These are phyloP conservation scores for Steinernema carpocapsae DNA, from an alignment of 2,888 invertebrate genomes.

Conservation along the genomic window DNA sequence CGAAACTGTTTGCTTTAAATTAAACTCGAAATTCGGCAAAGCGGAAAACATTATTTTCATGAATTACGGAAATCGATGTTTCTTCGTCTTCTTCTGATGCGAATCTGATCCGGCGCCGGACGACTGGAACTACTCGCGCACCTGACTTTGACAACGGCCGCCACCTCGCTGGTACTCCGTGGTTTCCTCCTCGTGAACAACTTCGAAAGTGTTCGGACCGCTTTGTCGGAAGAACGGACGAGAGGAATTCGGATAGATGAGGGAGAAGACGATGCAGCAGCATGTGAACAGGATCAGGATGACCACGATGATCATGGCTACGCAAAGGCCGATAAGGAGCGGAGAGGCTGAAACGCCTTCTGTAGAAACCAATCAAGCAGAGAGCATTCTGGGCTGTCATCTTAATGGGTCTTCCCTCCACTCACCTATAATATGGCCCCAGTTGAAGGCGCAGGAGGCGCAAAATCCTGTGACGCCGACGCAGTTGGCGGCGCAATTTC, in stretches of 20 bases:
- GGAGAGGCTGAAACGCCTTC: not conserved
- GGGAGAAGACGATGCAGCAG: slow-evolving; percentile 11
- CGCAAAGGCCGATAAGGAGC: slow-evolving; percentile 1
- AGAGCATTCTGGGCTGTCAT: not conserved
- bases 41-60: slow-evolving; percentile 26
- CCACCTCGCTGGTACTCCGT: slow-evolving; percentile 13
- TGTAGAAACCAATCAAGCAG: not conserved
- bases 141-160: not conserved
- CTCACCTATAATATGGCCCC: slow-evolving; percentile 1
- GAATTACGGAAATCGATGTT: slow-evolving; percentile 11
- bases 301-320: slow-evolving; percentile 3
- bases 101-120: slow-evolving; percentile 10
- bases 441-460: not conserved
- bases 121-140: not conserved
- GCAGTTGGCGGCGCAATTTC: not conserved
- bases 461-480: not conserved
- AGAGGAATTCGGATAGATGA: not conserved
- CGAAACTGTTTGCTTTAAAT: slow-evolving; percentile 24
- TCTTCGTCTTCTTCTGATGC: slow-evolving; percentile 1
- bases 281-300: slow-evolving; percentile 3
- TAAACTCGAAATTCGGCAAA: slow-evolving; percentile 5
- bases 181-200: slow-evolving; percentile 28
- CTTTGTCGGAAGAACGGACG: not conserved
- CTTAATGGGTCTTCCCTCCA: not conserved
- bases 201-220: slow-evolving; percentile 18